phyloP scores from a whole-genome alignment of 1,140 invertebrate species.

The Drosophila bocki region DNA sequence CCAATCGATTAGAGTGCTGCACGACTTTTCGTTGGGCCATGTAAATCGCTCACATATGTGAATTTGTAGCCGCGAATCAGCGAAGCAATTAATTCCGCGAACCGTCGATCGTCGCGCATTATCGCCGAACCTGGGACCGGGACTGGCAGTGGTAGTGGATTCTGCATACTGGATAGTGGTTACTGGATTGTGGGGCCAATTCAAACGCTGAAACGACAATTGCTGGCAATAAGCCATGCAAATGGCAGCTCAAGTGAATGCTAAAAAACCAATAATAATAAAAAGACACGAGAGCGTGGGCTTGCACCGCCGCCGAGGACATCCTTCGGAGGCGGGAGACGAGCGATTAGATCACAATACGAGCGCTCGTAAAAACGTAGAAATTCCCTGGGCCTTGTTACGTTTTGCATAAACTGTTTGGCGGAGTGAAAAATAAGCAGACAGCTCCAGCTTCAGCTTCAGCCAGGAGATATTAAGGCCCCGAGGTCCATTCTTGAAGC shows the following conservation, averaged over 20 bases:
- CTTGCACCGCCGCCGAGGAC: conserved; percentile 33
- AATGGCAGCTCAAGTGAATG: conserved; percentile 73
- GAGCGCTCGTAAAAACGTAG: conserved; percentile 48
- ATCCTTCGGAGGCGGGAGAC: conserved; percentile 58
- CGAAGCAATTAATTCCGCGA: conserved; percentile 75
- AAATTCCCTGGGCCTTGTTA: conserved; percentile 67
- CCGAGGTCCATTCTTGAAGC: conserved; percentile 34
- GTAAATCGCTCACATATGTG: conserved; percentile 31
- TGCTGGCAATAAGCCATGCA: conserved; percentile 74
- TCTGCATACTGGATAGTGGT: not conserved
- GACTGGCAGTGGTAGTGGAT: not conserved
- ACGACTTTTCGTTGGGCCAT: conserved; percentile 21
- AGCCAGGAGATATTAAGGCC: conserved; percentile 43
- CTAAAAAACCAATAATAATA: conserved; percentile 79
- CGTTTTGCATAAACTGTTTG: conserved; percentile 77
- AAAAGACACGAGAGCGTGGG: conserved; percentile 77
- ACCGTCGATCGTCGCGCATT: conserved; percentile 67
- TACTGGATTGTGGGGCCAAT: conserved; percentile 3
- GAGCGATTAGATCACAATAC: conserved; percentile 75
- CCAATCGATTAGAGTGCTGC: conserved; percentile 6
- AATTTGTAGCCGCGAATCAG: conserved; percentile 60
- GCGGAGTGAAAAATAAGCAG: conserved; percentile 64
- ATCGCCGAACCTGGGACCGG: conserved; percentile 22
- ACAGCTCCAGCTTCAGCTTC: conserved; percentile 1
- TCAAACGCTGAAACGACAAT: conserved; percentile 62